A percentile compares a stretch with the other conserved stretches of the same genome.
Evolutionary conservation across 2,113 vertebrate species (phyloP).

Genomic region (Caretta caretta): DNA sequence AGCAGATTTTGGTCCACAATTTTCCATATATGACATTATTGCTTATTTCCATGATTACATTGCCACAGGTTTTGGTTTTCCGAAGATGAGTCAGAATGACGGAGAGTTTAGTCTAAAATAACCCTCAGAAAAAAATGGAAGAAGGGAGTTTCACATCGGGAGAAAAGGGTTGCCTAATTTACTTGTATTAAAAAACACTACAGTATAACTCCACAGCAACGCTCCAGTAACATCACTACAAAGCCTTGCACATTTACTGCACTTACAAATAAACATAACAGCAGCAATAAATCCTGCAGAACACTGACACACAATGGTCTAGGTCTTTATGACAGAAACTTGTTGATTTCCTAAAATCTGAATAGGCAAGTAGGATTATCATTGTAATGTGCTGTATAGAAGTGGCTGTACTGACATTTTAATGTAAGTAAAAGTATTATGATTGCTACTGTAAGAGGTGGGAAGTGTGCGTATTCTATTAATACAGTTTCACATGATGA

Average conservation of each 20-base stretch:
- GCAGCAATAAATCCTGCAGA: not conserved
- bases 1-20: not conserved
- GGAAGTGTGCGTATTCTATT: not conserved
- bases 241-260: not conserved
- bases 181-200: not conserved
- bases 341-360: not conserved
- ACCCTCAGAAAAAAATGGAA: not conserved
- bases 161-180: not conserved
- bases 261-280: not conserved
- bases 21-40: not conserved
- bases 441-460: not conserved
- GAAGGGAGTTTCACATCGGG: not conserved
- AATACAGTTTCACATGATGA: not conserved
- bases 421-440: not conserved
- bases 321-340: not conserved
- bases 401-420: not conserved
- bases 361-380: not conserved
- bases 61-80: not conserved
- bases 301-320: not conserved
- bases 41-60: not conserved
- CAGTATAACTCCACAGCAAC: not conserved
- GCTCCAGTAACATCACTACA: not conserved
- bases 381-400: not conserved
- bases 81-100: not conserved
- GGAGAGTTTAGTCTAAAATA: not conserved